A percentile compares a stretch with the other conserved stretches of the same genome.
Conservation (phyloP, 2,797 vertebrate genomes). For the Ctenosaura bakeri region DNA sequence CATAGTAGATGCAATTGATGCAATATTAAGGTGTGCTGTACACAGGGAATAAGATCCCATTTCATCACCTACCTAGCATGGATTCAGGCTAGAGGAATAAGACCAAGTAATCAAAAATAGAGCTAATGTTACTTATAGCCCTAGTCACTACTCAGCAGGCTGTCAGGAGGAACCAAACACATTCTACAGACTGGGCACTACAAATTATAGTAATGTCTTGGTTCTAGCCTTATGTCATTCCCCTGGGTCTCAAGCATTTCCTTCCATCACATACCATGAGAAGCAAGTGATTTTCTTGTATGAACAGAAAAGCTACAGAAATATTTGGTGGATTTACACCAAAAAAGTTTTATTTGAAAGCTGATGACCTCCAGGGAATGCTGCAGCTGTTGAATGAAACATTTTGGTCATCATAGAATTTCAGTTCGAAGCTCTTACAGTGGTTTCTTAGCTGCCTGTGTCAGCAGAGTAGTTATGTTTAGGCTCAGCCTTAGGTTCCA, state of each 20-base stretch:
- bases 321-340: not conserved
- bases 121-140: conserved; percentile 6
- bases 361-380: not conserved
- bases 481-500: not conserved
- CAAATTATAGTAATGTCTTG: not conserved
- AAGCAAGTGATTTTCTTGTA: not conserved
- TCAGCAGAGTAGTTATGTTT: not conserved
- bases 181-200: conserved; percentile 8
- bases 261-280: not conserved
- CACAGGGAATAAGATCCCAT: not conserved
- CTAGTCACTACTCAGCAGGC: not conserved
- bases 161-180: not conserved
- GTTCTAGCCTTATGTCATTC: not conserved
- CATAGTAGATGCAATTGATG: not conserved
- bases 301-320: not conserved
- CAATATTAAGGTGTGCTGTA: not conserved
- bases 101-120: conserved; percentile 4
- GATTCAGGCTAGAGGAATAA: not conserved
- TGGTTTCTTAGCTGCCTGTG: not conserved
- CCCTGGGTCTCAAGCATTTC: conserved; percentile 12
- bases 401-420: not conserved
- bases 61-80: conserved; percentile 2
- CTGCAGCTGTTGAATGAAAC: not conserved
- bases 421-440: not conserved
- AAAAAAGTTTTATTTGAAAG: not conserved